A percentile compares a stretch with the other conserved stretches of the same genome.
These are phyloP conservation scores for Rousettus leschenaultii DNA, from an alignment of 2,113 vertebrate genomes.

Conservation along the genomic window DNA sequence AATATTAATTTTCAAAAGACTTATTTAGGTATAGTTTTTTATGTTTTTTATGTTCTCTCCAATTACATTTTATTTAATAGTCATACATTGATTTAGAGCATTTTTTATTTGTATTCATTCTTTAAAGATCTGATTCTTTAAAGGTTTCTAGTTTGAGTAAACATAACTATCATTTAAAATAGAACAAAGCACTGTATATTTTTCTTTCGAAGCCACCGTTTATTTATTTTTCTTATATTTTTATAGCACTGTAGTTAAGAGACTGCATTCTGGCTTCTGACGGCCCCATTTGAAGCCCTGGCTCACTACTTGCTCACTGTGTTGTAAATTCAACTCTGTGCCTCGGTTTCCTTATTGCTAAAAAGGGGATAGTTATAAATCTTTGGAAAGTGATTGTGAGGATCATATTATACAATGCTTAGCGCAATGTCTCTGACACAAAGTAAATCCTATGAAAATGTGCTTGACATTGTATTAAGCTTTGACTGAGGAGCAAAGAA, in stretches of 20 bases:
- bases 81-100: neutral
- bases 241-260: neutral
- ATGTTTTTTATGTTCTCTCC: neutral
- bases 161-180: slow-evolving; percentile 15
- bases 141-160: neutral
- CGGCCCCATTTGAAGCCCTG: neutral
- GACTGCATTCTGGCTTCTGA: neutral
- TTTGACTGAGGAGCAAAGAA: neutral
- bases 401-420: neutral
- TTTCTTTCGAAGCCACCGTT: neutral
- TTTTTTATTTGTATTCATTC: neutral
- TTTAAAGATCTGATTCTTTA: slow-evolving; percentile 27
- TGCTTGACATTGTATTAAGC: neutral
- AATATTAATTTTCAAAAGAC: slow-evolving; percentile 18
- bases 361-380: neutral
- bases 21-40: neutral
- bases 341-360: slow-evolving; percentile 1
- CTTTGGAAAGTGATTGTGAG: neutral
- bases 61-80: neutral
- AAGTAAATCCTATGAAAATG: neutral
- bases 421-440: neutral
- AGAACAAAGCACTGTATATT: neutral
- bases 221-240: neutral
- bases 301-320: neutral
- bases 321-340: neutral